phyloP scores from a whole-genome alignment of 2,888 invertebrate species.

The Elysia crispata region DNA sequence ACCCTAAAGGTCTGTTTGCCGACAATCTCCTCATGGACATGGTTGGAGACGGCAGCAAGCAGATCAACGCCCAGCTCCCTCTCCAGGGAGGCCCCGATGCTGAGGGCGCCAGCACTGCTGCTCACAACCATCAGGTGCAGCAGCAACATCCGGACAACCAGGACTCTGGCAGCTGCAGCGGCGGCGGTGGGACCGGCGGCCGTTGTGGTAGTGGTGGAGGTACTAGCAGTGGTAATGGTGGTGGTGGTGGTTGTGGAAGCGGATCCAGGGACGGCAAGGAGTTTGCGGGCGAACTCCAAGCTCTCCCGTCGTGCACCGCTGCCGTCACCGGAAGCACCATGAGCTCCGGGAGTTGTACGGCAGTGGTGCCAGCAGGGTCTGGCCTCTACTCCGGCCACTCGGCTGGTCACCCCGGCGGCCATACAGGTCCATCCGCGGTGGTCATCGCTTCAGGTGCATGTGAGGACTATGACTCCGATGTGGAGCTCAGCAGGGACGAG shows the following conservation, averaged over 20 bases:
- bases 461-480: slow-evolving; percentile 34
- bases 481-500: slow-evolving; percentile 40
- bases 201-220: slow-evolving; percentile 22
- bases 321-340: background rate
- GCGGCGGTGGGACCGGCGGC: slow-evolving; percentile 51
- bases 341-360: background rate
- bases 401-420: no score
- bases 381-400: no score
- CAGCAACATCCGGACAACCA: slow-evolving; percentile 45
- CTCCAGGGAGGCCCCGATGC: slow-evolving; percentile 57
- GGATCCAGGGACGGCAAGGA: slow-evolving; percentile 30
- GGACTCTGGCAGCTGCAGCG: slow-evolving; percentile 51
- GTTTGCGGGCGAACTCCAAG: slow-evolving; percentile 34
- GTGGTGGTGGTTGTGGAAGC: background rate
- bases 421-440: slow-evolving; percentile 15
- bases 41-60: slow-evolving; percentile 62
- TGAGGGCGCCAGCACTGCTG: slow-evolving; percentile 42
- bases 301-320: background rate
- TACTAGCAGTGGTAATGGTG: background rate
- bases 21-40: slow-evolving; percentile 60
- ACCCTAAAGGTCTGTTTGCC: slow-evolving; percentile 56
- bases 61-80: slow-evolving; percentile 53
- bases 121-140: slow-evolving; percentile 56
- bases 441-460: slow-evolving; percentile 19
- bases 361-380: no score